These are phyloP conservation scores for Hyphantria cunea DNA, from an alignment of 1,140 invertebrate genomes.

Conservation along the genomic window DNA sequence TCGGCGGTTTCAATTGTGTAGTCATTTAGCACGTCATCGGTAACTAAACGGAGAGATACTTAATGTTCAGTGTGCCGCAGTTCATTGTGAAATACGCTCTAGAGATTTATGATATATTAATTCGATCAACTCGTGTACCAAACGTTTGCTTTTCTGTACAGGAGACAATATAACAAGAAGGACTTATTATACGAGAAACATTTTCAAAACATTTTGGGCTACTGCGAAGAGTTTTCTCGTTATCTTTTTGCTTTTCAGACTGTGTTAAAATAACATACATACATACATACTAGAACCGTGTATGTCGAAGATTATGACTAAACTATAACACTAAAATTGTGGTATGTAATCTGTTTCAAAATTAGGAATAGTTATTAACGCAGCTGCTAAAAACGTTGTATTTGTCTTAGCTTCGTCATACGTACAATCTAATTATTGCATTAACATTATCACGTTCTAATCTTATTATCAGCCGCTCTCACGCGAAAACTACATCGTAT, in stretches of 20 bases:
- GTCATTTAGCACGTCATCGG: conserved; percentile 59
- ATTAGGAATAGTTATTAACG: not conserved
- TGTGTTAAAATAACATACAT: too few species aligned
- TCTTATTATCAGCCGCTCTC: conserved; percentile 25
- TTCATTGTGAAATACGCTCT: conserved; percentile 13
- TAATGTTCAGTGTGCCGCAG: not conserved
- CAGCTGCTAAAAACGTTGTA: conserved; percentile 14
- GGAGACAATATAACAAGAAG: too few species aligned
- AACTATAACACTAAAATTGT: too few species aligned
- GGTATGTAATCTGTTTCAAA: too few species aligned
- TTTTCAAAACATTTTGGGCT: too few species aligned
- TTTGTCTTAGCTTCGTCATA: conserved; percentile 22
- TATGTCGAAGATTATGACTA: too few species aligned
- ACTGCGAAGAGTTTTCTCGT: too few species aligned
- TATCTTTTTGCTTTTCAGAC: too few species aligned
- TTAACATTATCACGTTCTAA: conserved; percentile 28
- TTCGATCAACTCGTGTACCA: too few species aligned
- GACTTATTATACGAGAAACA: too few species aligned
- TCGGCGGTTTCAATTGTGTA: conserved; percentile 66
- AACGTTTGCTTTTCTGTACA: too few species aligned
- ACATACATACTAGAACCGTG: too few species aligned
- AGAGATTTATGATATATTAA: conserved; percentile 14
- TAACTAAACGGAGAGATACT: conserved; percentile 32
- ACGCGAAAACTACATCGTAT: conserved; percentile 24
- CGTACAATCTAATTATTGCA: conserved; percentile 30